Conservation (phyloP, 2,888 invertebrate species). For the Leptodirus hochenwartii region DNA sequence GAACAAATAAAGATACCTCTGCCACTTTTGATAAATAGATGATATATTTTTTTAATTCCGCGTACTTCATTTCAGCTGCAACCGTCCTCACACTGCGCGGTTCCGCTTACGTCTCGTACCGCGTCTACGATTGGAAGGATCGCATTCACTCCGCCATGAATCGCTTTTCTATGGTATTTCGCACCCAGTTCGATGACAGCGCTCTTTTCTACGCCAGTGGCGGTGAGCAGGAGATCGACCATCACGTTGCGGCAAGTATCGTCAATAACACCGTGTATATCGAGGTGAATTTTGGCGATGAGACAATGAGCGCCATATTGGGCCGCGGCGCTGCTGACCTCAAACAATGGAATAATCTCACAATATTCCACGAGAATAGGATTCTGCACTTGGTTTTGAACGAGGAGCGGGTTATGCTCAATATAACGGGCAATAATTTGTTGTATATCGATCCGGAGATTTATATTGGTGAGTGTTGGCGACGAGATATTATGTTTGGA, state of each 20-base stretch:
- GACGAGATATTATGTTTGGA: no score
- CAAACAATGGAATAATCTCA: constrained; percentile 78
- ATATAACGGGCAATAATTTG: constrained; percentile 52
- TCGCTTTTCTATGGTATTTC: constrained; percentile 75
- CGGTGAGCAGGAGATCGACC: constrained; percentile 71
- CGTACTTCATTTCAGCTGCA: constrained; percentile 64
- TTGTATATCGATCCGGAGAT: constrained; percentile 88
- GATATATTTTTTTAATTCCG: no score
- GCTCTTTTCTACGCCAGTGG: constrained; percentile 87
- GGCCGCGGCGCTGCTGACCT: constrained; percentile 52
- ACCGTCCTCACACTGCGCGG: constrained; percentile 75
- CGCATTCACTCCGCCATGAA: constrained; percentile 75
- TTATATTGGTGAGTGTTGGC: no score
- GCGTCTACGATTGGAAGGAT: constrained; percentile 85
- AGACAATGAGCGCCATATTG: constrained; percentile 46
- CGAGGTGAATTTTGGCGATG: constrained; percentile 75
- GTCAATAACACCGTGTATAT: constrained; percentile 68
- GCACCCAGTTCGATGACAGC: constrained; percentile 82
- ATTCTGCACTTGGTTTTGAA: constrained; percentile 60
- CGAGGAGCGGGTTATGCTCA: constrained; percentile 45
- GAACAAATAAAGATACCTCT: no score
- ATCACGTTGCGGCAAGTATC: constrained; percentile 78
- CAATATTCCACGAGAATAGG: constrained; percentile 62
- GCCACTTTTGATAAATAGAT: no score
- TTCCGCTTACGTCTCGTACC: constrained; percentile 81